Percentiles rank a stretch among this genome's conserved stretches.
These are phyloP conservation scores for Phrynocephalus forsythii DNA, from an alignment of 2,797 vertebrate genomes.

Conservation along the genomic window DNA sequence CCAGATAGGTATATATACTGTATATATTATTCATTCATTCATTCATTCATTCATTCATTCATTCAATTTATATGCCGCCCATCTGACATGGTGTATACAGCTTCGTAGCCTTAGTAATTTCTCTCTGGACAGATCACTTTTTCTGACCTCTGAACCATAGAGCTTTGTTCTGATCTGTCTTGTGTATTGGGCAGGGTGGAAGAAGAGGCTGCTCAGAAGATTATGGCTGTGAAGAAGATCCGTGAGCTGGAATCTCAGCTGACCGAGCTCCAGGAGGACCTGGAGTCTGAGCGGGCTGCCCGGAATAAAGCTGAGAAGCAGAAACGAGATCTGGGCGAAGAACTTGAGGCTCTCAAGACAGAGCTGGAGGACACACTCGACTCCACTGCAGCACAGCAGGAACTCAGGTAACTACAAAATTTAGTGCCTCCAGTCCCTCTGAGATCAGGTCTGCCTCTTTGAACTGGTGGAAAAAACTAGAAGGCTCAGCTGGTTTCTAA, in stretches of 20 bases:
- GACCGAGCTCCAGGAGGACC: slow-evolving; percentile 94
- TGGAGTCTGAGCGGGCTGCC: slow-evolving; percentile 91
- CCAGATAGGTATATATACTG: not conserved
- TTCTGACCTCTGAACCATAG: slow-evolving; percentile 1
- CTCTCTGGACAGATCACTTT: slow-evolving; percentile 14
- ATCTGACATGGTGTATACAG: too few relatives aligned
- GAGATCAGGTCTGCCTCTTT: slow-evolving; percentile 4
- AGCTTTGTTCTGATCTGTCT: slow-evolving; percentile 32
- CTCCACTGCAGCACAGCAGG: slow-evolving; percentile 95
- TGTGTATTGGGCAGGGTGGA: slow-evolving; percentile 85
- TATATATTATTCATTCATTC: too few relatives aligned
- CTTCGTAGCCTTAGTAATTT: not conserved
- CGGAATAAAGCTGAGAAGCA: slow-evolving; percentile 96
- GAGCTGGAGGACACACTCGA: slow-evolving; percentile 97
- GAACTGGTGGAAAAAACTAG: not conserved
- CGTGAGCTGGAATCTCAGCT: slow-evolving; percentile 95
- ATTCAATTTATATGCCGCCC: too few relatives aligned
- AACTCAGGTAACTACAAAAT: slow-evolving; percentile 84
- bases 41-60: too few relatives aligned
- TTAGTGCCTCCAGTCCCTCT: not conserved
- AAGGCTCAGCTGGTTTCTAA: not conserved
- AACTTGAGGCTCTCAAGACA: slow-evolving; percentile 96
- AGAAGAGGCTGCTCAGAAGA: slow-evolving; percentile 95
- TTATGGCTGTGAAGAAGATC: slow-evolving; percentile 95
- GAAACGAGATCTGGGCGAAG: slow-evolving; percentile 94